Conservation (phyloP, 2,797 vertebrate genomes). For the Ara ararauna region DNA sequence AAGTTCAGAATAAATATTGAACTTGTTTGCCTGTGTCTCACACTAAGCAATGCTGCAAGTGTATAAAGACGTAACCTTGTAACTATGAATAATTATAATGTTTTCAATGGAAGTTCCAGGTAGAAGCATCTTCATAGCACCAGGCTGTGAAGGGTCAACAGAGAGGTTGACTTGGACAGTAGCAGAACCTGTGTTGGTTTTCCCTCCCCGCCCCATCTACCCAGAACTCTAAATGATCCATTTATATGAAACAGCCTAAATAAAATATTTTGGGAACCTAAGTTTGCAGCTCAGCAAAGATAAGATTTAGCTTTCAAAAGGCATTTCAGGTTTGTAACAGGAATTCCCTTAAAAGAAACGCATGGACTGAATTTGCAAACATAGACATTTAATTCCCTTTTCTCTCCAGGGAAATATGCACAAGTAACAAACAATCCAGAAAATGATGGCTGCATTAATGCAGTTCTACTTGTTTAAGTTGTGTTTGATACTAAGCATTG, state of each 20-base stretch:
- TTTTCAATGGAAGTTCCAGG: background rate
- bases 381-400: background rate
- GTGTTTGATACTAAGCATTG: background rate
- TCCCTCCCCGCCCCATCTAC: background rate
- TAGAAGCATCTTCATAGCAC: background rate
- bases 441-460: constrained; percentile 98
- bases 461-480: constrained; percentile 89
- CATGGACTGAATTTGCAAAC: background rate
- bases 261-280: background rate
- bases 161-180: background rate
- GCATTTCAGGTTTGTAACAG: background rate
- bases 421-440: constrained; percentile 99
- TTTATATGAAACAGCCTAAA: background rate
- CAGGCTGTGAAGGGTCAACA: background rate
- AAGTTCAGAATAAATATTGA: background rate
- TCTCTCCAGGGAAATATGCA: constrained; percentile 91
- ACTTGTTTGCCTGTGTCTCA: background rate
- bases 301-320: background rate
- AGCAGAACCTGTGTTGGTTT: background rate
- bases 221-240: background rate
- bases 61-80: background rate
- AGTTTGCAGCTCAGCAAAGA: background rate
- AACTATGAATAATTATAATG: fast-evolving
- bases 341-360: background rate
- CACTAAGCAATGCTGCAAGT: background rate